Base-by-base conservation (phyloP, 2,888 invertebrate genomes). In the Adelognathus sp. region DNA sequence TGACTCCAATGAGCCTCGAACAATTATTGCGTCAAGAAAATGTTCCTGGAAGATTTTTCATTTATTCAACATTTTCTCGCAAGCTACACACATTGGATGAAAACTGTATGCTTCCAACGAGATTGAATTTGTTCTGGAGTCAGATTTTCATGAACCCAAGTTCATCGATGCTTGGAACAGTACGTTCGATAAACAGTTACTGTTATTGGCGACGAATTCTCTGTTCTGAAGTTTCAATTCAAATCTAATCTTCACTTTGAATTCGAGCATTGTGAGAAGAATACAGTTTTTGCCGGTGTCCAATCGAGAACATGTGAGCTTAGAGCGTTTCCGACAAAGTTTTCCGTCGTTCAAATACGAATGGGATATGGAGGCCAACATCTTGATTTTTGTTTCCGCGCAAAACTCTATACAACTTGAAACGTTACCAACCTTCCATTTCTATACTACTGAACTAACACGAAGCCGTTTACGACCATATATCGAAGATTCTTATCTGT, bases 401-500 rank as follows among this genome's bases (percentile, higher is more conserved):
- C 21, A 21, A 50, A 21, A 21, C 5, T 24, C 11, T 24, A 3
- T 21, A 11, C 36, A 2, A 36, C 7, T 54, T 5, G 27, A 39
- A 18, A 27, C 41, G 27, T 29, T 29, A n/a, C 54, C 1, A 21
- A 14, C 18, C 24, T 21, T 9, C n/a, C 33, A 66, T 52, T 50
- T 36, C 27, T 50, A 4, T 21, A 50, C 21, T 21, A 50, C 9
- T 41, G 7, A 71, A 71, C 18, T 52, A 46, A 29, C 58, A 29
- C 36, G 46, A 52, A 46, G 27, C 21, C 18, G 16, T 24, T 39
- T 27, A 18, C 69, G 14, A 58, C 46, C n/a, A n/a, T n/a, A 16
- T 56, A 56, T 29, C 41, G 71, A 71, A 71, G 39, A 60, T 58
- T 64, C 29, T 11, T 31, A 50, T 70, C 46, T 58, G 33, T 24